Conservation (phyloP, 2,888 invertebrate species). For the Microplitis deprimator region DNA sequence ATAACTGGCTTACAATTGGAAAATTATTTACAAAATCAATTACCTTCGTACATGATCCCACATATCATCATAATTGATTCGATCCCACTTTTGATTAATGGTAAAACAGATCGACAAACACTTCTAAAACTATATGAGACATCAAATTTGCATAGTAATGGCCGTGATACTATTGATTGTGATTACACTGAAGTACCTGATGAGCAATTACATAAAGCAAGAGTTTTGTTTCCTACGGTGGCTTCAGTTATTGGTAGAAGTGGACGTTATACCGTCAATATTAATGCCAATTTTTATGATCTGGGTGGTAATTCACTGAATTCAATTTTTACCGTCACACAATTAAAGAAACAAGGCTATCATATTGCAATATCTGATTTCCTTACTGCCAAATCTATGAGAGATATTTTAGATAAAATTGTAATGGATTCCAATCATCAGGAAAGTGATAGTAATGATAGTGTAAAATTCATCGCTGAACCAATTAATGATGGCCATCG, state of each 20-base stretch:
- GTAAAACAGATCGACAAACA: conserved; percentile 87
- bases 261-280: conserved; percentile 76
- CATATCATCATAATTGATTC: conserved; percentile 80
- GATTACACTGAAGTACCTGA: conserved; percentile 79
- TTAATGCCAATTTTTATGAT: conserved; percentile 84
- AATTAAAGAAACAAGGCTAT: conserved; percentile 83
- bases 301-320: conserved; percentile 91
- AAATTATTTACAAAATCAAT: conserved; percentile 75
- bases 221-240: conserved; percentile 82
- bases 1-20: conserved; percentile 77
- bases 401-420: conserved; percentile 79
- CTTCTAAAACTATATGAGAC: conserved; percentile 83
- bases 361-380: conserved; percentile 87
- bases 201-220: conserved; percentile 76
- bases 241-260: conserved; percentile 81
- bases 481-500: conserved; percentile 78
- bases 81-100: conserved; percentile 88
- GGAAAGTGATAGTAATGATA: conserved; percentile 4
- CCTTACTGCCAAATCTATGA: conserved; percentile 80
- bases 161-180: conserved; percentile 76
- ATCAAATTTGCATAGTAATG: conserved; percentile 65
- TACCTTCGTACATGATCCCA: conserved; percentile 86
- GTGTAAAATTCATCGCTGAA: conserved; percentile 64
- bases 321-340: conserved; percentile 86
- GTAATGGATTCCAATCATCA: conserved; percentile 56